Percentiles rank a stretch among this genome's conserved stretches.
phyloP scores from a whole-genome alignment of 2,113 vertebrate species.

The Entosphenus tridentatus region DNA sequence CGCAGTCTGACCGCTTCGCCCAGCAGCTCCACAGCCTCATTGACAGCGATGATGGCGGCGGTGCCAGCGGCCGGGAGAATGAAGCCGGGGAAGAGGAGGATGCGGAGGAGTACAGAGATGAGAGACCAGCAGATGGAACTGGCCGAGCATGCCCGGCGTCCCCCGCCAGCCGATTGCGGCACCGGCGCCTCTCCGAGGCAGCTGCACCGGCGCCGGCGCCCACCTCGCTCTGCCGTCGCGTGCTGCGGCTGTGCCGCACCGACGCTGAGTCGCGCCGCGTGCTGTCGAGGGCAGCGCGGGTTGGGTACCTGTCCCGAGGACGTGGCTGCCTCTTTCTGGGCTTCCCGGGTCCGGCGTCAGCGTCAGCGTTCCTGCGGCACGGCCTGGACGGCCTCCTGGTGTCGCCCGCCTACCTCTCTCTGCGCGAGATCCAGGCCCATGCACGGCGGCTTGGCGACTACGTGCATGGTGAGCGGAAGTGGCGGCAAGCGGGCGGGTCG shows the following conservation, averaged over 20 bases:
- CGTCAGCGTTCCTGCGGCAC: slow-evolving; percentile 64
- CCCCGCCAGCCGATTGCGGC: too few species aligned
- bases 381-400: slow-evolving; percentile 70
- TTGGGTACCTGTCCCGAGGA: slow-evolving; percentile 69
- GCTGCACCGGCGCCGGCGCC: slow-evolving; percentile 55
- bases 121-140: too few species aligned
- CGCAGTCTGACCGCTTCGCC: too few species aligned
- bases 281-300: slow-evolving; percentile 72
- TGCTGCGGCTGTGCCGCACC: slow-evolving; percentile 71
- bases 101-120: too few species aligned
- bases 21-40: too few species aligned
- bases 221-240: slow-evolving; percentile 60
- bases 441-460: slow-evolving; percentile 11
- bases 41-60: too few species aligned
- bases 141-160: too few species aligned
- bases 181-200: slow-evolving; percentile 10
- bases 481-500: background rate
- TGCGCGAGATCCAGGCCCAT: slow-evolving; percentile 67
- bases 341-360: slow-evolving; percentile 61
- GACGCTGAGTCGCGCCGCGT: slow-evolving; percentile 58
- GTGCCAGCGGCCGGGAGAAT: too few species aligned
- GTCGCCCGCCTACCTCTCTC: slow-evolving; percentile 72
- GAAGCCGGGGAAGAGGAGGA: too few species aligned
- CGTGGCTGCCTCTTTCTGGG: slow-evolving; percentile 71
- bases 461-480: background rate